Conservation (phyloP, 2,888 invertebrate genomes). For the Cataglyphis cursor region DNA sequence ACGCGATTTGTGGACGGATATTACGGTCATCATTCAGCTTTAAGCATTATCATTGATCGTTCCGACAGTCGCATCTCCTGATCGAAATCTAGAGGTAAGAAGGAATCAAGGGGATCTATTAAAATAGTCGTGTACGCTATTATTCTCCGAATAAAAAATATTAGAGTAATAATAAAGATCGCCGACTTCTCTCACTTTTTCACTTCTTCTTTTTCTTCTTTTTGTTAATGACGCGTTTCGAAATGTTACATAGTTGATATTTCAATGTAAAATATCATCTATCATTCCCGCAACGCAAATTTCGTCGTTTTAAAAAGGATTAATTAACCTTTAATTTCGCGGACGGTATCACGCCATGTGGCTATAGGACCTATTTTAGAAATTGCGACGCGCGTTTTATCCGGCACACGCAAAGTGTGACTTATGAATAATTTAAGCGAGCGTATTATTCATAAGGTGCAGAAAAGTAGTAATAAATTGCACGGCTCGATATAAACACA, state of each 20-base stretch:
- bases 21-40: conserved; percentile 49
- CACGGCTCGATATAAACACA: conserved; percentile 58
- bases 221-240: neutral
- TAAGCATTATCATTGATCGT: conserved; percentile 37
- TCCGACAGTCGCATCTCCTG: neutral
- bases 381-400: conserved; percentile 63
- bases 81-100: conserved; percentile 26
- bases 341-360: conserved; percentile 51
- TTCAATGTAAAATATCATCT: conserved; percentile 30
- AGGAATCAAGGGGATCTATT: conserved; percentile 4
- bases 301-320: conserved; percentile 30
- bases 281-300: conserved; percentile 34
- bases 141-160: conserved; percentile 4
- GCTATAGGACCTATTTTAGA: conserved; percentile 68
- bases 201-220: neutral
- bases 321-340: conserved; percentile 71
- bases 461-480: conserved; percentile 68
- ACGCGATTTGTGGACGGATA: conserved; percentile 54
- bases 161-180: neutral
- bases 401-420: conserved; percentile 71
- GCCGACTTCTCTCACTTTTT: neutral
- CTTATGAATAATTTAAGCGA: conserved; percentile 75
- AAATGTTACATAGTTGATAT: conserved; percentile 21
- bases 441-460: conserved; percentile 68
- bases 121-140: neutral